Conservation (phyloP, 2,113 vertebrate species). For the Muntiacus muntjak region DNA sequence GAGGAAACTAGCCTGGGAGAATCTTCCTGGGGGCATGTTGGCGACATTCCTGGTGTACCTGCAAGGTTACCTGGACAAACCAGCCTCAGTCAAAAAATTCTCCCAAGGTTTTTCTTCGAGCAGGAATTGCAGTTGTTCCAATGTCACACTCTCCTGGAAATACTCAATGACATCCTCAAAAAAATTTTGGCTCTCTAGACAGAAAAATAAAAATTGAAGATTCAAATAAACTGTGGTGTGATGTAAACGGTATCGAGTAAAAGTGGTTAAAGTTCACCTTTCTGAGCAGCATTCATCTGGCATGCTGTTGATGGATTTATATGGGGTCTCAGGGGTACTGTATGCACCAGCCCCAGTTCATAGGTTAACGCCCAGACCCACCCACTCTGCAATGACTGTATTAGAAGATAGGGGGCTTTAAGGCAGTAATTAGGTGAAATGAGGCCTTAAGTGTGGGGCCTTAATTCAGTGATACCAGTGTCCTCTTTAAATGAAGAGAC, state of each 20-base stretch:
- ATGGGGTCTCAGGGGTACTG: neutral
- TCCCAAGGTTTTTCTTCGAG: neutral
- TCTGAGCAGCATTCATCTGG: neutral
- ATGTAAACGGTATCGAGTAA: neutral
- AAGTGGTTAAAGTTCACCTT: neutral
- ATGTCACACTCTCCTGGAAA: accelerated
- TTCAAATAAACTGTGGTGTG: neutral
- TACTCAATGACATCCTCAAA: neutral
- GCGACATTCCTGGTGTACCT: neutral
- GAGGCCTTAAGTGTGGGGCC: neutral
- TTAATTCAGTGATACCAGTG: neutral
- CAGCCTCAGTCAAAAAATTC: neutral
- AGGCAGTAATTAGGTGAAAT: neutral
- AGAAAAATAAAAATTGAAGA: neutral
- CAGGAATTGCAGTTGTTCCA: neutral
- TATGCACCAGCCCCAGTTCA: too few relatives aligned
- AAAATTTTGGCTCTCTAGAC: neutral
- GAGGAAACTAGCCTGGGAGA: too few relatives aligned
- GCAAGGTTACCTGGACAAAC: neutral
- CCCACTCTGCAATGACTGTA: too few relatives aligned
- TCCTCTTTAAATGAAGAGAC: neutral
- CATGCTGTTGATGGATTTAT: neutral
- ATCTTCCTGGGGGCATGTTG: neutral
- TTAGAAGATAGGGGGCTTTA: neutral
- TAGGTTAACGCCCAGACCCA: too few relatives aligned